These are phyloP conservation scores for Haemorhous mexicanus DNA, from an alignment of 2,113 vertebrate species.

Conservation along the genomic window DNA sequence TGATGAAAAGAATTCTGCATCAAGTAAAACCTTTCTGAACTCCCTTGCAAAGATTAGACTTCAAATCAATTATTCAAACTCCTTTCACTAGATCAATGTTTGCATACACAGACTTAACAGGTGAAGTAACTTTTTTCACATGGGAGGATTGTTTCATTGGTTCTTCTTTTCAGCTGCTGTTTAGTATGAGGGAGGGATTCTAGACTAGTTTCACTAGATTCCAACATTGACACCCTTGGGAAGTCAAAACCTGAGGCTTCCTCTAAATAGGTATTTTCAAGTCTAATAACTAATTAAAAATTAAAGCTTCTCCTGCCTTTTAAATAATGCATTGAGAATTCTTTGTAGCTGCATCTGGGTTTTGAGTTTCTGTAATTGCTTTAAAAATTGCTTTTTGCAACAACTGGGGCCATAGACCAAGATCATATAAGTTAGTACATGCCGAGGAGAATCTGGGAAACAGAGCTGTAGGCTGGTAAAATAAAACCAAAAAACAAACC, in stretches of 20 bases:
- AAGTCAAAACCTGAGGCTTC: not conserved
- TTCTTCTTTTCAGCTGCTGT: not conserved
- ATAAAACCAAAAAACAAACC: not conserved
- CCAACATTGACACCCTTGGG: not conserved
- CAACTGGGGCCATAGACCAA: not conserved
- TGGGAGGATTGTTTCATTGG: not conserved
- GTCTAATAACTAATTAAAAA: constrained; percentile 15
- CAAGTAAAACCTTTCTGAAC: not conserved
- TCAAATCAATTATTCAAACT: not conserved
- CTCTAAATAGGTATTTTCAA: constrained; percentile 14
- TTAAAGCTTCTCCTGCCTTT: not conserved
- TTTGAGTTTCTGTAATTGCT: not conserved
- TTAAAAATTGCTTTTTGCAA: not conserved
- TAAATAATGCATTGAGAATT: not conserved
- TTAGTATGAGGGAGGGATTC: not conserved
- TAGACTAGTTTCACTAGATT: not conserved
- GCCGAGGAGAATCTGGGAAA: not conserved
- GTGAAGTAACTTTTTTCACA: not conserved
- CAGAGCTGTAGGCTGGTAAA: not conserved
- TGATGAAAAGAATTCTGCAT: not conserved
- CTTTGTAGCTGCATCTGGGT: not conserved
- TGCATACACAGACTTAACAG: not conserved
- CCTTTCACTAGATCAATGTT: not conserved
- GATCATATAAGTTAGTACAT: not conserved
- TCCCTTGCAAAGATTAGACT: not conserved